These are phyloP conservation scores for Nomada fabriciana DNA, from an alignment of 2,888 invertebrate species.

Conservation along the genomic window DNA sequence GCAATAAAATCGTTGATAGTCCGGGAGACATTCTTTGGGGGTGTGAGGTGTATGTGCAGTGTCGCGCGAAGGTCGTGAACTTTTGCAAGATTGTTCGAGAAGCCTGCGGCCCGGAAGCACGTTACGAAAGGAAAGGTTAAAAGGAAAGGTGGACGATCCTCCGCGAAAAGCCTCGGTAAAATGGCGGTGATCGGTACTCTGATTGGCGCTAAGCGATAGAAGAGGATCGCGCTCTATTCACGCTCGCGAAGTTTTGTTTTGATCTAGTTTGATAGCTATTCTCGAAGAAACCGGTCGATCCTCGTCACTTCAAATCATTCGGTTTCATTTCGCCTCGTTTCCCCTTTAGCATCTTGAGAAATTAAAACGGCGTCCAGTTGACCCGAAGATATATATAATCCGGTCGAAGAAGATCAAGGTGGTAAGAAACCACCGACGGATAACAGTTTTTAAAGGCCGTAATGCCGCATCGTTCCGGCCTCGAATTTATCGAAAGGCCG, in stretches of 20 bases:
- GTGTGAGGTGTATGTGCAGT: constrained; percentile 13
- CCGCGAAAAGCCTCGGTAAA: constrained; percentile 75
- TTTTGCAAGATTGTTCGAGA: constrained; percentile 50
- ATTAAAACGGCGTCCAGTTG: constrained; percentile 43
- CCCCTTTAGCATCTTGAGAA: constrained; percentile 19
- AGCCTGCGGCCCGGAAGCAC: constrained; percentile 39
- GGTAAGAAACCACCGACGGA: constrained; percentile 52
- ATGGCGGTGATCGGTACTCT: constrained; percentile 82
- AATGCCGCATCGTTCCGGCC: constrained; percentile 58
- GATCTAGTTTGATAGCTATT: constrained; percentile 37
- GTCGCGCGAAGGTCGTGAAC: constrained; percentile 46
- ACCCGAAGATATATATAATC: constrained; percentile 15
- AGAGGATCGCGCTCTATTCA: constrained; percentile 63
- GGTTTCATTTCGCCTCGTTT: constrained; percentile 16
- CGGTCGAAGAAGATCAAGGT: constrained; percentile 50
- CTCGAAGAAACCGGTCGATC: constrained; percentile 28
- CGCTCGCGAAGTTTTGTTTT: constrained; percentile 70
- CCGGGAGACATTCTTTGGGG: background rate
- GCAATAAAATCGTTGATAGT: constrained; percentile 56
- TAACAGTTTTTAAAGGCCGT: constrained; percentile 41
- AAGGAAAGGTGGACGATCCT: constrained; percentile 63
- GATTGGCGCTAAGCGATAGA: constrained; percentile 76
- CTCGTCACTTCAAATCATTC: constrained; percentile 36
- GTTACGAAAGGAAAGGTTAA: constrained; percentile 50
- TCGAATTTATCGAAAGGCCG: constrained; percentile 52